Conservation (phyloP, 2,888 invertebrate species). For the Drosophila rellima region DNA sequence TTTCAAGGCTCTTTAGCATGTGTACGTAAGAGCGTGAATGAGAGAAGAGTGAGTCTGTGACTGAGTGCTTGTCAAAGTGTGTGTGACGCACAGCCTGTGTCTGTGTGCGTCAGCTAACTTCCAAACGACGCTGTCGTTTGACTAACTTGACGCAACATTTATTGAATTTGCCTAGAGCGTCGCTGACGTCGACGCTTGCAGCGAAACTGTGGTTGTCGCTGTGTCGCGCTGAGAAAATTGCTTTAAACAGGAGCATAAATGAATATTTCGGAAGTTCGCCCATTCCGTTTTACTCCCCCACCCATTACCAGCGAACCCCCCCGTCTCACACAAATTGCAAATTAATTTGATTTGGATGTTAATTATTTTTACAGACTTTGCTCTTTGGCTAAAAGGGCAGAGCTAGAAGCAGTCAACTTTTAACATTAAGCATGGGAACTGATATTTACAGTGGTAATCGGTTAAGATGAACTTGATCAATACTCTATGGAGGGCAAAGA, state of each 20-base stretch:
- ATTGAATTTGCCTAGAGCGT: slow-evolving; percentile 59
- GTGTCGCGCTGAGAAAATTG: slow-evolving; percentile 30
- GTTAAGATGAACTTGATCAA: not conserved
- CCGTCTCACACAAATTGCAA: slow-evolving; percentile 64
- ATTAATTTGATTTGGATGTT: slow-evolving; percentile 74
- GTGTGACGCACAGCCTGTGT: slow-evolving; percentile 9
- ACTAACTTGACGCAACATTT: slow-evolving; percentile 57
- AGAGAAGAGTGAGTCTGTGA: slow-evolving; percentile 5
- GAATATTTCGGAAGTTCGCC: slow-evolving; percentile 38
- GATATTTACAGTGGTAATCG: slow-evolving; percentile 18
- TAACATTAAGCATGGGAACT: slow-evolving; percentile 19
- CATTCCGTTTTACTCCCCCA: slow-evolving; percentile 1
- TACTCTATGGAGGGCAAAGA: not conserved
- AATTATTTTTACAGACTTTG: slow-evolving; percentile 66
- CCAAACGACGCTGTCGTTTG: slow-evolving; percentile 18
- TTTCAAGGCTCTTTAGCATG: slow-evolving; percentile 19
- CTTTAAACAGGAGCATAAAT: slow-evolving; percentile 28
- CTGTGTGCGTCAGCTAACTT: slow-evolving; percentile 23
- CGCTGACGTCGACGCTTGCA: slow-evolving; percentile 22
- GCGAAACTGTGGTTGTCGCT: slow-evolving; percentile 41
- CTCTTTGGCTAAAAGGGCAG: slow-evolving; percentile 4
- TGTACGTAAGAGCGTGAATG: slow-evolving; percentile 4
- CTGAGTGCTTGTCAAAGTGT: slow-evolving; percentile 4
- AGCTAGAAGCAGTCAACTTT: slow-evolving; percentile 21
- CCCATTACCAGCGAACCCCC: not conserved